phyloP scores from a whole-genome alignment of 2,113 vertebrate genomes.

The Bombycilla garrulus region DNA sequence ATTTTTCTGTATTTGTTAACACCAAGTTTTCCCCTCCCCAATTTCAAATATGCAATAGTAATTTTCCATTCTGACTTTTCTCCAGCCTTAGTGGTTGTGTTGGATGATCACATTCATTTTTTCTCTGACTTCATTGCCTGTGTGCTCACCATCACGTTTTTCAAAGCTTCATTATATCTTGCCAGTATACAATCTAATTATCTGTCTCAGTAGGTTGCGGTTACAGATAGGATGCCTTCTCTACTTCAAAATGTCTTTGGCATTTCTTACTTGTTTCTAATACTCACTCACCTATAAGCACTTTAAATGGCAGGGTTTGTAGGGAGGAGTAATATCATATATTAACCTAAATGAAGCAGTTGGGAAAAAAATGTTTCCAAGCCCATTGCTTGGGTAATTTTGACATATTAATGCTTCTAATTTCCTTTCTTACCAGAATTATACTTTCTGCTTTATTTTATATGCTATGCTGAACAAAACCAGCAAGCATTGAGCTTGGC shows the following conservation, averaged over 20 bases:
- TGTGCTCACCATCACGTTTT: not conserved
- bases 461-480: not conserved
- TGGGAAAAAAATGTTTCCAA: not conserved
- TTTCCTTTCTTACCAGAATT: not conserved
- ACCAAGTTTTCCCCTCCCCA: not conserved
- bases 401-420: not conserved
- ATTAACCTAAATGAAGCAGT: not conserved
- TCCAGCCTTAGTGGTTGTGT: not conserved
- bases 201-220: not conserved
- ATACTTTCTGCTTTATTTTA: not conserved
- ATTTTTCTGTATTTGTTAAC: not conserved
- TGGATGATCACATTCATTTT: not conserved
- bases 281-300: not conserved
- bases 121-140: not conserved
- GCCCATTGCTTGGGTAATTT: not conserved
- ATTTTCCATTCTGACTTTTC: not conserved
- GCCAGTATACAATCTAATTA: not conserved
- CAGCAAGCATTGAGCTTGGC: not conserved
- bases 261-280: not conserved
- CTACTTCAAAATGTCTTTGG: not conserved
- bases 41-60: not conserved
- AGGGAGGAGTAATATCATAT: not conserved
- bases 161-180: not conserved
- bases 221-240: not conserved
- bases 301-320: not conserved